Base-by-base conservation (phyloP, 2,888 invertebrate species). In the Crematogaster levior region DNA sequence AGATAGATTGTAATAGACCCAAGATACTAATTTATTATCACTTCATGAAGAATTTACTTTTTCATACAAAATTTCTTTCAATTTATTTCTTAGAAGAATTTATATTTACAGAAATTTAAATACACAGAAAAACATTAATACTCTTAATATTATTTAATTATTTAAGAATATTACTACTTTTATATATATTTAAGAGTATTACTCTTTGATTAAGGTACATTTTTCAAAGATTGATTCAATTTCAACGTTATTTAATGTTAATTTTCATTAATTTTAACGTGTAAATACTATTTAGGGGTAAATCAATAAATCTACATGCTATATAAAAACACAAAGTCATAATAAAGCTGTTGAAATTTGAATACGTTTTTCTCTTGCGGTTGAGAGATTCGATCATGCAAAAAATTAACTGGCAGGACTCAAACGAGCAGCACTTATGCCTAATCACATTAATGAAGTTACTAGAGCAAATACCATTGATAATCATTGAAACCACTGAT, bases 361-460 rank as follows among this genome's bases (percentile, higher is more conserved):
- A 56, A 40, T 30, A 30, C 27, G 27, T 40, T 27, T 43, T n/a
- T 43, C 27, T 34, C n/a, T 18, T 30, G 37, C 56, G 7, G 56
- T 63, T 53, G 73, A 85, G 80, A 81, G 80, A 82, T 74, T 79
- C 82, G 80, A 40, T 81, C 81, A 77, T 61, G 80, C 83, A 81
- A 83, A 86, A 86, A 83, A 83, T 81, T 24, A 21, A 83, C 79
- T 68, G 70, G 53, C 70, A 24, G 18, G 60, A 15, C 37, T 21
- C 37, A 85, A 83, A 84, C 77, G 63, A 72, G 86, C 81, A 77
- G 58, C 84, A 82, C 75, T 84, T 81, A 83, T 66, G 61, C 72
- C 83, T 84, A 84, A 84, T 66, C 70, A 86, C 86, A 86, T 90
- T 91, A 91, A 91, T 91, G 91, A 90, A 90, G 89, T 91, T 90